These are phyloP conservation scores for Adelges cooleyi DNA, from an alignment of 1,140 invertebrate species.

Conservation along the genomic window DNA sequence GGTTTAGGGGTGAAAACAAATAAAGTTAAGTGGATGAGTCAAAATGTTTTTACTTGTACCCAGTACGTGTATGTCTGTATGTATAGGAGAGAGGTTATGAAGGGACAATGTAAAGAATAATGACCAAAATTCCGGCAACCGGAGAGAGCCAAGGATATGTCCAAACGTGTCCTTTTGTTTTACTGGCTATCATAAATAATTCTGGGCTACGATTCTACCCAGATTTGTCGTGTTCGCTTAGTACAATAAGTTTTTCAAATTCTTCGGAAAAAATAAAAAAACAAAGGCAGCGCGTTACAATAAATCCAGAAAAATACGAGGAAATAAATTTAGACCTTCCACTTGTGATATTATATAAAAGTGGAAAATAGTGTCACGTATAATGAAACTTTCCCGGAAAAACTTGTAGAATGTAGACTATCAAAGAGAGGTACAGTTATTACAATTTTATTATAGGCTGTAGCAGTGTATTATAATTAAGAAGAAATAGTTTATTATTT, in stretches of 20 bases:
- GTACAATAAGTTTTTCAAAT: conserved; percentile 14
- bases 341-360: too few relatives aligned
- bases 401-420: too few relatives aligned
- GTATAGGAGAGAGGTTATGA: neutral
- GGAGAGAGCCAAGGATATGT: neutral
- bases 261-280: neutral
- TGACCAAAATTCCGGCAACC: conserved; percentile 2
- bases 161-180: conserved; percentile 18
- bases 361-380: too few relatives aligned
- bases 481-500: too few relatives aligned
- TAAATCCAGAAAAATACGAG: neutral
- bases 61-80: neutral
- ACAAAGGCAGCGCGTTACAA: neutral
- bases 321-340: neutral
- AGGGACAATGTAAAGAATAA: neutral
- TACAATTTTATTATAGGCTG: too few relatives aligned
- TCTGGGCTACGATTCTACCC: neutral
- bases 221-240: conserved; percentile 18
- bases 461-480: too few relatives aligned
- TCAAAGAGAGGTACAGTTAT: too few relatives aligned
- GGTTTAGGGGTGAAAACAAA: neutral
- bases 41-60: neutral
- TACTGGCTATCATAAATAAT: conserved; percentile 19
- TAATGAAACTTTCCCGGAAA: too few relatives aligned
- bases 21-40: conserved; percentile 8